A percentile compares a stretch with the other conserved stretches of the same genome.
phyloP scores from a whole-genome alignment of 1,140 invertebrate genomes.

The Onthophagus taurus region DNA sequence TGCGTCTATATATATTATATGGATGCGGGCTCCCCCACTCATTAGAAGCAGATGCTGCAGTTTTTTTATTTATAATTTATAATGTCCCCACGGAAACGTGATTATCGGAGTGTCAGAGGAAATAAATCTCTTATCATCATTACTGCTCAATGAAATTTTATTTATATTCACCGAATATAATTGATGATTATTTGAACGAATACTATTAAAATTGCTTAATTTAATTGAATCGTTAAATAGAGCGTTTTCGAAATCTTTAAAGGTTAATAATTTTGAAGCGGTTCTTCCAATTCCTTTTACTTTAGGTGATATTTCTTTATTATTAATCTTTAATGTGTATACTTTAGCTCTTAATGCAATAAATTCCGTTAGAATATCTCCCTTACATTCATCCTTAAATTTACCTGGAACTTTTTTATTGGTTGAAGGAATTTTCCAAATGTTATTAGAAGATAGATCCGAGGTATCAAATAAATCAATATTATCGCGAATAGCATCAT shows the following conservation, averaged over 20 bases:
- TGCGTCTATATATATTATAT: too few relatives aligned
- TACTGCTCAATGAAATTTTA: conserved; percentile 20
- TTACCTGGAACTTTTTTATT: conserved; percentile 43
- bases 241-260: conserved; percentile 23
- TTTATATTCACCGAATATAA: conserved; percentile 20
- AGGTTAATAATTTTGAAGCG: conserved; percentile 19
- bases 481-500: too few relatives aligned
- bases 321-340: conserved; percentile 29
- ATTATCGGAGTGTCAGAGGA: conserved; percentile 1
- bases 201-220: conserved; percentile 10
- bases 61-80: too few relatives aligned
- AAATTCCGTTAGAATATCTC: too few relatives aligned
- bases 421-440: too few relatives aligned
- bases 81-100: conserved; percentile 18
- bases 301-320: conserved; percentile 20
- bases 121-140: conserved; percentile 17
- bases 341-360: conserved; percentile 35
- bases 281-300: conserved; percentile 26
- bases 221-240: conserved; percentile 14
- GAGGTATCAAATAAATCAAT: too few relatives aligned
- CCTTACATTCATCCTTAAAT: conserved; percentile 41
- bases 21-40: too few relatives aligned
- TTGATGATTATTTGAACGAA: conserved; percentile 18
- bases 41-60: too few relatives aligned
- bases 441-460: too few relatives aligned